phyloP scores from a whole-genome alignment of 2,888 invertebrate genomes.

The Lasius platythorax region DNA sequence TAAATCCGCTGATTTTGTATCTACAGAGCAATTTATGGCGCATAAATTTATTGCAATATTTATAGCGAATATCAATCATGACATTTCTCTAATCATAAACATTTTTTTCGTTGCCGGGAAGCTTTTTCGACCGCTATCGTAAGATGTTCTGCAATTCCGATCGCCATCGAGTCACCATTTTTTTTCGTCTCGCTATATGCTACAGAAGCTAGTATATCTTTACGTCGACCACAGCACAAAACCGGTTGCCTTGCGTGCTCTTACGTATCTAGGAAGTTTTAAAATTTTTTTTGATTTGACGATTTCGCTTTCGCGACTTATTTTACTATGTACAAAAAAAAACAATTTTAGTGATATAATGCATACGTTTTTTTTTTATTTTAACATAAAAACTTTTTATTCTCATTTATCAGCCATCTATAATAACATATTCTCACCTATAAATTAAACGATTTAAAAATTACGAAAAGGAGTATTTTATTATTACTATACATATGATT shows the following conservation, averaged over 20 bases:
- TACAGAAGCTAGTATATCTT: slow-evolving; percentile 50
- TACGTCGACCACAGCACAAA: slow-evolving; percentile 59
- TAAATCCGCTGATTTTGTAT: neutral
- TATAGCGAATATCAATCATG: neutral
- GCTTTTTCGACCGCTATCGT: slow-evolving; percentile 11
- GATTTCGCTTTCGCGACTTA: slow-evolving; percentile 42
- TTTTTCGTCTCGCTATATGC: slow-evolving; percentile 7
- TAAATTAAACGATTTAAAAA: slow-evolving; percentile 8
- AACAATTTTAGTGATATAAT: neutral
- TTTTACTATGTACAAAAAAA: neutral
- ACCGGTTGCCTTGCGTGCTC: slow-evolving; percentile 75
- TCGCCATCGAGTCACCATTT: slow-evolving; percentile 25
- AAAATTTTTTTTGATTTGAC: slow-evolving; percentile 68
- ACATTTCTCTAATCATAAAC: slow-evolving; percentile 22
- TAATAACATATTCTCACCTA: neutral
- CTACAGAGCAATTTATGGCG: neutral
- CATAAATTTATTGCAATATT: slow-evolving; percentile 1
- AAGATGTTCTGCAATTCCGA: slow-evolving; percentile 18
- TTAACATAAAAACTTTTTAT: neutral
- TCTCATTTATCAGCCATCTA: neutral
- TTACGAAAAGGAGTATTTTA: neutral
- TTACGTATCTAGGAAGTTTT: slow-evolving; percentile 73
- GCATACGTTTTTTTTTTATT: neutral
- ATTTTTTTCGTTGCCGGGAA: neutral
- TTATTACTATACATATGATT: neutral